Base-by-base conservation (phyloP, 2,113 vertebrate species). In the Thoracochromis brauschi region DNA sequence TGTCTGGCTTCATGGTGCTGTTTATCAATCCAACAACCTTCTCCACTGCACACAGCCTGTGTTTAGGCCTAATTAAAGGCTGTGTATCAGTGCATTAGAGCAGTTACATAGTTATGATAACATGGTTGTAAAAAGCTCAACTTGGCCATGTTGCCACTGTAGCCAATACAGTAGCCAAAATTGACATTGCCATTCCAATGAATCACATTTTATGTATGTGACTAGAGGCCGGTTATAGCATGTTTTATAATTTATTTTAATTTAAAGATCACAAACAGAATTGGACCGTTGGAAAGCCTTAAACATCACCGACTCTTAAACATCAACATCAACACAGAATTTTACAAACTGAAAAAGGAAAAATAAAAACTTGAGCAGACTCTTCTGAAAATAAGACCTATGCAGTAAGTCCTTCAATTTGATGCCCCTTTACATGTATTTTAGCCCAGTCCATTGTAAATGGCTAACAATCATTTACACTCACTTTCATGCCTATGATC, bases 51-150 rank as follows among this genome's bases (percentile, higher is more conserved):
- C 21, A 68, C 8, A 16, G 86, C 75, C 55, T 91, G 85, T 87
- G 84, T 82, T 91, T 87, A 83, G 5, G 12, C 57, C 60, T 85
- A 90, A 88, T 88, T 45, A 91, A 21, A 71, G 89, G 84, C 19
- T 57, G 80, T 55, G 73, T 35, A 45, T 83, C 12, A 63, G 49
- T 17, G 55, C 84, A 85, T 86, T 81, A 87, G 79, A 82, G 85
- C 79, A 33, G 40, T 91, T 31, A 80, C 55, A 17, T 13, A 21
- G 53, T 65, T 16, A 8, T 87, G 89, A 88, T 84, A 17, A 91
- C 83, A 92, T 2, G 68, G 45, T 84, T 21, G 51, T 49, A 53
- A 53, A 33, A 38, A 53, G 86, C n/a, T 29, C 55, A 51, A 82
- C 16, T 85, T 75, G 60, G 33, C 16, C 84, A 12, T 21, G 55